Evolutionary conservation across 2,113 vertebrate species (phyloP).

Genomic region (Pipra filicauda): DNA sequence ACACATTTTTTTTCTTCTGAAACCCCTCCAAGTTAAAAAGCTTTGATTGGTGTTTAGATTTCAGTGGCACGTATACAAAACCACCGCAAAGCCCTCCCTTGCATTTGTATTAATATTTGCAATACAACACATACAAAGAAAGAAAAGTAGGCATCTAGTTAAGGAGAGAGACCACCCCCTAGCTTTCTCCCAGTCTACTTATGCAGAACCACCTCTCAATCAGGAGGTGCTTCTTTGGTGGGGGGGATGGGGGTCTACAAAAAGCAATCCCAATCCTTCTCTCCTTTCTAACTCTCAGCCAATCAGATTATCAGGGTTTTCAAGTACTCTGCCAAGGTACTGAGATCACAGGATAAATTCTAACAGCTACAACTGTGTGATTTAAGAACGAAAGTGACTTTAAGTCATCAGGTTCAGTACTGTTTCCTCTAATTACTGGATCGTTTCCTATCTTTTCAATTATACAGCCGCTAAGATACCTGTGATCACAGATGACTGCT

Average conservation of each 20-base stretch:
- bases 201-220: background rate
- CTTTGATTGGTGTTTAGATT: background rate
- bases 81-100: background rate
- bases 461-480: slow-evolving; percentile 28
- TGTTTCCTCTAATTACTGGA: slow-evolving; percentile 47
- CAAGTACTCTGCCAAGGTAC: slow-evolving; percentile 9
- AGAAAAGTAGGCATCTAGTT: background rate
- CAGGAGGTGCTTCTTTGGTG: background rate
- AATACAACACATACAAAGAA: background rate
- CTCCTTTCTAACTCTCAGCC: background rate
- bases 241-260: background rate
- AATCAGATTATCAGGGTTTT: slow-evolving; percentile 24
- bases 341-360: slow-evolving; percentile 21
- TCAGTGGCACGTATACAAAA: background rate
- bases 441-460: slow-evolving; percentile 47
- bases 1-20: background rate
- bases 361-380: background rate
- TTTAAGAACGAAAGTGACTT: slow-evolving; percentile 28
- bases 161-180: background rate
- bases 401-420: slow-evolving; percentile 25
- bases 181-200: background rate
- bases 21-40: background rate
- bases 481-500: slow-evolving; percentile 19
- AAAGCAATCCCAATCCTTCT: background rate
- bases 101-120: background rate